These are phyloP conservation scores for Callocephalon fimbriatum DNA, from an alignment of 2,113 vertebrate genomes.

Conservation along the genomic window DNA sequence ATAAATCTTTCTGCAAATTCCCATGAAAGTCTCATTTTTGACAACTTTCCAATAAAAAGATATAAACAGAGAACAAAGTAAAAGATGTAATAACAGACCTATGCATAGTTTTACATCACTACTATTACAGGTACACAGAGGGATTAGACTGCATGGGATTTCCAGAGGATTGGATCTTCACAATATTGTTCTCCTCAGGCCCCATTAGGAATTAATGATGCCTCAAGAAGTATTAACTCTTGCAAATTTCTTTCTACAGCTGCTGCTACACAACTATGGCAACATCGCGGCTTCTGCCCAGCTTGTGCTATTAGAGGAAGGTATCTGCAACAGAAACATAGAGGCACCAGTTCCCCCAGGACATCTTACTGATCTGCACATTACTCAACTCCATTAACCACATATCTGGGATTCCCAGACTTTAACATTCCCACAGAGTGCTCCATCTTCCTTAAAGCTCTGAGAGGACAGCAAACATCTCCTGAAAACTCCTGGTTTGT, in stretches of 20 bases:
- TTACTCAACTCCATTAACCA: neutral
- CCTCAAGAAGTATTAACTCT: neutral
- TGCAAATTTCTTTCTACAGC: neutral
- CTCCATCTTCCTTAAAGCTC: neutral
- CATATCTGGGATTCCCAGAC: neutral
- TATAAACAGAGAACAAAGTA: neutral
- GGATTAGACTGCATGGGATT: neutral
- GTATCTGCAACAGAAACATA: neutral
- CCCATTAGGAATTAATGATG: slow-evolving; percentile 6
- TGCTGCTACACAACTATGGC: neutral
- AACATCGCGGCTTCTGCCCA: neutral
- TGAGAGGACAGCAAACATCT: neutral
- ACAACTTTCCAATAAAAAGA: neutral
- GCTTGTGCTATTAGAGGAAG: neutral
- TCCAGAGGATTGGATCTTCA: neutral
- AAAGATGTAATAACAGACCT: neutral
- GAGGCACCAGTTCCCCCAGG: neutral
- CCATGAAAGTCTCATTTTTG: neutral
- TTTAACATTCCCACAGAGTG: neutral
- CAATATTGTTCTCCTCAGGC: neutral
- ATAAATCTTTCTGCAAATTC: neutral
- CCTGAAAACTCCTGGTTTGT: neutral
- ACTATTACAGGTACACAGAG: neutral
- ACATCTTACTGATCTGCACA: neutral
- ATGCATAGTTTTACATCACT: neutral